phyloP scores from a whole-genome alignment of 1,140 invertebrate species.

The Ectropis grisescens region DNA sequence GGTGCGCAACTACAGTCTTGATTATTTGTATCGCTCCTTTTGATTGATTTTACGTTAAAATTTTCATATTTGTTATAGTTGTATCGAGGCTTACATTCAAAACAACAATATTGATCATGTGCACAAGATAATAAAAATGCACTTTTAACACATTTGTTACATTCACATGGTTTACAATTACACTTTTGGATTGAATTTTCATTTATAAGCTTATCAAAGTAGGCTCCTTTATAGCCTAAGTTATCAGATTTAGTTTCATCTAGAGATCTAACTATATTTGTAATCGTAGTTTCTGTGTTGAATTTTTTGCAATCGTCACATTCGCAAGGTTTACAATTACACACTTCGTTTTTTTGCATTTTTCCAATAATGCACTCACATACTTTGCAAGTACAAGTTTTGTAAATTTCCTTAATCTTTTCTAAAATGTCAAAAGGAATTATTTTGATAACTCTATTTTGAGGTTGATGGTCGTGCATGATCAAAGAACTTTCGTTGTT shows the following conservation, averaged over 20 bases:
- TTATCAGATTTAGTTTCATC: background rate
- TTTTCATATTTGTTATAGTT: constrained; percentile 3
- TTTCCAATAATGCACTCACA: constrained; percentile 39
- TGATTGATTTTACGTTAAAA: constrained; percentile 18
- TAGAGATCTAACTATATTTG: background rate
- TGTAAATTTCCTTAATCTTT: constrained; percentile 37
- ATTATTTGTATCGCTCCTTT: constrained; percentile 10
- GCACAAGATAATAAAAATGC: constrained; percentile 18
- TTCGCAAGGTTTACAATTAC: constrained; percentile 32
- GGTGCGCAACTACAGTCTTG: constrained; percentile 26
- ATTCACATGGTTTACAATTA: constrained; percentile 28
- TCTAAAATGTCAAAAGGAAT: constrained; percentile 22
- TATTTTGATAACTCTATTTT: constrained; percentile 19
- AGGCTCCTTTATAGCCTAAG: no score
- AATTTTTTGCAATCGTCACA: constrained; percentile 22
- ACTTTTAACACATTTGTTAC: constrained; percentile 18
- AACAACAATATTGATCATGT: no score
- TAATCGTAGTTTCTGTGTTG: background rate
- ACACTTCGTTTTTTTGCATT: constrained; percentile 10
- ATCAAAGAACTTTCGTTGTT: constrained; percentile 17
- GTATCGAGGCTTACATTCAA: constrained; percentile 14
- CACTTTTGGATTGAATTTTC: constrained; percentile 6
- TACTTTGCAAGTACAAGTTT: constrained; percentile 47
- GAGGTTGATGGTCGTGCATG: no score
- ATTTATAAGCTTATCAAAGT: no score